A percentile compares a stretch with the other conserved stretches of the same genome.
These are phyloP conservation scores for Scytalopus superciliaris DNA, from an alignment of 2,113 vertebrate species.

Conservation along the genomic window DNA sequence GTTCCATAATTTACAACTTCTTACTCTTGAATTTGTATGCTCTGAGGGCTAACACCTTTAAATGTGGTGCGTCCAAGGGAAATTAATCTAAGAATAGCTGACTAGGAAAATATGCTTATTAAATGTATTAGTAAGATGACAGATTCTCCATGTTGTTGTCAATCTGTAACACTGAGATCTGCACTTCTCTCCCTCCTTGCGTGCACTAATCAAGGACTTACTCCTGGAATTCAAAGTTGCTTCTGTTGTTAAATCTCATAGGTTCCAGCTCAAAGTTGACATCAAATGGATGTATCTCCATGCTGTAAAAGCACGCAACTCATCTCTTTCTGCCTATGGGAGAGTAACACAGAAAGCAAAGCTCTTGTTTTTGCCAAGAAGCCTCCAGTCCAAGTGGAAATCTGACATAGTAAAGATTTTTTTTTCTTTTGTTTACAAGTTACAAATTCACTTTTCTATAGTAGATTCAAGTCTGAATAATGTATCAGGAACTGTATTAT, in stretches of 20 bases:
- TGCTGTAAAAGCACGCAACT: background rate
- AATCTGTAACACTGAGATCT: background rate
- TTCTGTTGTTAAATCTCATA: background rate
- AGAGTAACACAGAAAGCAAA: background rate
- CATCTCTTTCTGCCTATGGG: background rate
- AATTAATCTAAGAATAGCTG: conserved; percentile 1
- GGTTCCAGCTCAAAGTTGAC: background rate
- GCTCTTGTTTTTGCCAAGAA: background rate
- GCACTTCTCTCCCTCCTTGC: background rate
- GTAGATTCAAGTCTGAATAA: conserved; percentile 2
- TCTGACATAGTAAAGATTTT: background rate
- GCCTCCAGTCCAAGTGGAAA: background rate
- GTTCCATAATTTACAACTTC: conserved; percentile 5
- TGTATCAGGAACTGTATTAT: background rate
- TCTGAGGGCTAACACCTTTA: background rate
- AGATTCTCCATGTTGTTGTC: background rate
- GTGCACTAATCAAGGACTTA: background rate
- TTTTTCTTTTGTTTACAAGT: background rate
- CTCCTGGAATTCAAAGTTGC: background rate
- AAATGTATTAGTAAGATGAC: background rate
- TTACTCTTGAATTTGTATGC: background rate
- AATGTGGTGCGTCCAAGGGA: background rate
- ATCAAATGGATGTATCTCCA: background rate
- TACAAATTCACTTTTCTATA: background rate
- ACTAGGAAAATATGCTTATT: background rate